Base-by-base conservation (phyloP, 2,888 invertebrate species). In the Macrosiphum euphorbiae region DNA sequence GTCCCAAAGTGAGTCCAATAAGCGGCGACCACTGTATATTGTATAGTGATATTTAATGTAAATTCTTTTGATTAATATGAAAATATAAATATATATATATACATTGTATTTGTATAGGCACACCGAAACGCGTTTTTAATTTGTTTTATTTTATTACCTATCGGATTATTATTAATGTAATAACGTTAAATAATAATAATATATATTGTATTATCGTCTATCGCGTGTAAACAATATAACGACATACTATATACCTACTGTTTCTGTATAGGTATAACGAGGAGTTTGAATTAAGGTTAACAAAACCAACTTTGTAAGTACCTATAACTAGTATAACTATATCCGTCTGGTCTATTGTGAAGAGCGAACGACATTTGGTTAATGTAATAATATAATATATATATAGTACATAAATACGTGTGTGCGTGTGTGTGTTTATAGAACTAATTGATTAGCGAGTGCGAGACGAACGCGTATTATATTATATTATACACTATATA, bases 321-420 rank as follows among this genome's bases (percentile, higher is more conserved):
- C 78, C 78, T 78, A 35, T 78, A 78, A 78, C 67, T 67, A 47
- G 35, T 78, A 35, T 78, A 78, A 78, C 67, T 67, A 47, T 67
- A 47, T 50, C 86, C 52, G 44, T 41, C 61, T 61, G 52, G 67
- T 55, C 91, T 35, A 85, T 91, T 91, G 91, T 92, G 91, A 61
- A 92, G 8, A 67, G 5, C 67, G 41, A 67, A 92, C 88, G 88
- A 92, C 92, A 92, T 92, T 92, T 88, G 92, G 92, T 88, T 28
- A 88, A 92, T 41, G 67, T 78, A n/a, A 61, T 92, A 87, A 20
- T 61, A 86, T 85, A n/a, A 67, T 55, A 91, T 41, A 11, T 10
- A n/a, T 26, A 44, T 84, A 26, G 13, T 47, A 58, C 16, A 67
- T n/a, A 90, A 7, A 88, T 16, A 47, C 24, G 50, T 10, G 58